phyloP scores from a whole-genome alignment of 2,113 vertebrate species.

The Hippoglossus stenolepis region DNA sequence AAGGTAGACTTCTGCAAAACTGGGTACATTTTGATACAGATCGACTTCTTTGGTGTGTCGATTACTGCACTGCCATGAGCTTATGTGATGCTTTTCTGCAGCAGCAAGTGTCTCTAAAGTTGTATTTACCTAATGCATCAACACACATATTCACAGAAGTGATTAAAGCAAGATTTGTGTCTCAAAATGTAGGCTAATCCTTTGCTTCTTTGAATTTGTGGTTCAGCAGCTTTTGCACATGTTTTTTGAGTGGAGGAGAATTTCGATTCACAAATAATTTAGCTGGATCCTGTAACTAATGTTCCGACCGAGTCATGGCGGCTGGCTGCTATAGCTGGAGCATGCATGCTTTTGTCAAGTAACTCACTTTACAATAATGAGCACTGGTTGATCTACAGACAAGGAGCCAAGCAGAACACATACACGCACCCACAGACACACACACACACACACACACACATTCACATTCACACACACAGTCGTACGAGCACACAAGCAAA shows the following conservation, averaged over 20 bases:
- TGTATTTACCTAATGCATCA: slow-evolving; percentile 12
- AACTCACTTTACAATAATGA: slow-evolving; percentile 65
- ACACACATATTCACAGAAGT: slow-evolving; percentile 10
- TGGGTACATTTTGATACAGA: slow-evolving; percentile 32
- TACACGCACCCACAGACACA: slow-evolving; percentile 8
- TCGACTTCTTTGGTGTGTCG: slow-evolving; percentile 7
- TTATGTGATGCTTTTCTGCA: slow-evolving; percentile 30
- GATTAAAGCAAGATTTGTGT: slow-evolving; percentile 15
- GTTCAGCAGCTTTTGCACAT: slow-evolving; percentile 36
- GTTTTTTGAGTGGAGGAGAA: slow-evolving; percentile 20
- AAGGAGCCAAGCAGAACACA: slow-evolving; percentile 67
- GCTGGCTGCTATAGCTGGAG: slow-evolving; percentile 52
- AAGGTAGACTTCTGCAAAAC: slow-evolving; percentile 23
- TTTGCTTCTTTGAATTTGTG: slow-evolving; percentile 20
- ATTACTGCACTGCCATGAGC: slow-evolving; percentile 23
- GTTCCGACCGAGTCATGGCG: slow-evolving; percentile 23
- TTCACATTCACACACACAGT: slow-evolving; percentile 12
- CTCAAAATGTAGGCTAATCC: not conserved
- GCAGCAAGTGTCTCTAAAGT: slow-evolving; percentile 6
- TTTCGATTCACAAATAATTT: slow-evolving; percentile 22
- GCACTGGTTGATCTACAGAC: slow-evolving; percentile 56
- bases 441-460: slow-evolving; percentile 10
- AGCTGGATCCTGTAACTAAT: slow-evolving; percentile 25
- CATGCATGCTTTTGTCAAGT: slow-evolving; percentile 74
- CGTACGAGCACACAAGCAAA: slow-evolving; percentile 50